Conservation (phyloP, 2,797 vertebrate species). For the Argya squamiceps region DNA sequence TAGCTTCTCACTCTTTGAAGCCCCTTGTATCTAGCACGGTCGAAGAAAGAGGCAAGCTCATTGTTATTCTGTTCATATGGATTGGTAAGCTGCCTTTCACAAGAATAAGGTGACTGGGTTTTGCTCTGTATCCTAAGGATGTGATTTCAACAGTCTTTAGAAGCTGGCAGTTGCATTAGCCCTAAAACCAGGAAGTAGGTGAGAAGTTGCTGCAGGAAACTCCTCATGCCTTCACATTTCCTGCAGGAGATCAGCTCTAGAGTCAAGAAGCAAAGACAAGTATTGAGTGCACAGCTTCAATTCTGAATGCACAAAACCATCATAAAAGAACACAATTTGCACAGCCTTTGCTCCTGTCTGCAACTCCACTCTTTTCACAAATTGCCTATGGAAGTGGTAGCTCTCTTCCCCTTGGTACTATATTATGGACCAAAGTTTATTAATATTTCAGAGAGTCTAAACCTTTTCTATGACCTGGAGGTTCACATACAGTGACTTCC, state of each 20-base stretch:
- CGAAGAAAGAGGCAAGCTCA: not conserved
- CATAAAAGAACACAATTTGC: not conserved
- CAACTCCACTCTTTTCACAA: not conserved
- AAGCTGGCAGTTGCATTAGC: not conserved
- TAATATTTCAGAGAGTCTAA: not conserved
- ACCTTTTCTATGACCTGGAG: not conserved
- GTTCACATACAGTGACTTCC: not conserved
- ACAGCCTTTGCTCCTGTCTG: not conserved
- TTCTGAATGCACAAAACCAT: not conserved
- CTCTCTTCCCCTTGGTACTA: not conserved
- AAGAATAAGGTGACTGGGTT: not conserved
- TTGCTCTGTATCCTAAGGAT: not conserved
- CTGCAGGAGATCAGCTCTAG: not conserved
- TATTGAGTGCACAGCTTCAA: rapidly evolving
- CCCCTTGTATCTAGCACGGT: not conserved
- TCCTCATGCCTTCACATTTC: not conserved
- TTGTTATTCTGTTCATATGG: not conserved
- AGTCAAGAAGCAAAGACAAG: not conserved
- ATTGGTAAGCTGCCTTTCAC: not conserved
- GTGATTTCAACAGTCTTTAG: not conserved
- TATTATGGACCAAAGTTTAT: not conserved
- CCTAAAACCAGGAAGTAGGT: not conserved
- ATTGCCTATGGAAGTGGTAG: not conserved
- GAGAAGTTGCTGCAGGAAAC: not conserved
- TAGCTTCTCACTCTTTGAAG: not conserved